Evolutionary conservation across 1,140 invertebrate species (phyloP), one percentile per base, ranked within the genome.

Genomic region (Capitella teleta): DNA sequence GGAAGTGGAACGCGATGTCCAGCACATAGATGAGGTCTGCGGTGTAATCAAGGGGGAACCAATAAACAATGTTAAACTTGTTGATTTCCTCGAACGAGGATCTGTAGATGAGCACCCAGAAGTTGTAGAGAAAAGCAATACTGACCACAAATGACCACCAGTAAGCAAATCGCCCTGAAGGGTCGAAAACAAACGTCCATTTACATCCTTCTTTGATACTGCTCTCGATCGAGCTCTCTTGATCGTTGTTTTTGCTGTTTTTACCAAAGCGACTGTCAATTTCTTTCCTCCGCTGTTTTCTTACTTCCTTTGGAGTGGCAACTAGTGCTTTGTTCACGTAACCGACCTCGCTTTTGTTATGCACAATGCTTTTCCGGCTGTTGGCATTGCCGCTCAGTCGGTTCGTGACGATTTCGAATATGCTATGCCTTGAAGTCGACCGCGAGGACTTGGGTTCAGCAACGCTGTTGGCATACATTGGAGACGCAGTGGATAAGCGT

Each of bases 41-140:
- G 57, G 92, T 81, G 74, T 97, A 97, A 75, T 98, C 93, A 64
- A 98, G 76, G 61, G 85, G 86, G 68, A 98, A 96, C 94, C 94
- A 98, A 56, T 92, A 80, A 50, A 87, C 78, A 43, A 92, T 79
- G 53, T 86, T 93, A 61, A 89, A 81, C 38, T 49, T 21, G 45
- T 61, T 75, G 36, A 81, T 80, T 61, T 81, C 89, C 80, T 89
- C 85, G 75, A 98, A 97, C 72, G 92, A 88, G 78, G 94, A 53
- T n/a, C 52, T 23, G 45, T 49, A 53, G 23, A 53, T 49, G 38
- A 53, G 34, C 12, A 55, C 53, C 53, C 91, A 95, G 66, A 97
- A 94, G 75, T 98, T 98, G 78, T 98, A 98, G 51, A 97, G 82
- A 75, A 97, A 97, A 59, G 93, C 93, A 58, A 97, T 78, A 47